phyloP scores from a whole-genome alignment of 2,113 vertebrate genomes.

The Callospermophilus lateralis region DNA sequence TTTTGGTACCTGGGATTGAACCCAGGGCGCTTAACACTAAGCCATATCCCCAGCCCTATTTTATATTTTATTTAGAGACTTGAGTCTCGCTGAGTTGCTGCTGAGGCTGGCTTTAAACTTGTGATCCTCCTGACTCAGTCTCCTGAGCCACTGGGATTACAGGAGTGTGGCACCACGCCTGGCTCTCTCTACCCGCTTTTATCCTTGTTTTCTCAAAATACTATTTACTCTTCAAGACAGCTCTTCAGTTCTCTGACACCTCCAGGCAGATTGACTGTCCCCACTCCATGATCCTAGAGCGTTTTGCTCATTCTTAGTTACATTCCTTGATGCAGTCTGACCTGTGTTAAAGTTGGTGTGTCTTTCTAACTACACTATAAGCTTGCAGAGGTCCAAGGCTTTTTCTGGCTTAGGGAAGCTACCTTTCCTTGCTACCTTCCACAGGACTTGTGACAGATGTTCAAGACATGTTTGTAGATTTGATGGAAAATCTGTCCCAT shows the following conservation, averaged over 20 bases:
- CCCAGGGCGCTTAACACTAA: too few species aligned
- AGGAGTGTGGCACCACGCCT: too few species aligned
- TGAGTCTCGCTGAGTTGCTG: too few species aligned
- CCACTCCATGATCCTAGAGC: not conserved
- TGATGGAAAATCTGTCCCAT: not conserved
- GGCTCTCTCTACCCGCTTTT: not conserved
- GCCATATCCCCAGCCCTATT: too few species aligned
- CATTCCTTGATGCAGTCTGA: not conserved
- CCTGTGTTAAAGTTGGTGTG: not conserved
- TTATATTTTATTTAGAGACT: too few species aligned
- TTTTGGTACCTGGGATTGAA: too few species aligned
- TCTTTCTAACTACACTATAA: not conserved
- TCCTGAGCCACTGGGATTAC: too few species aligned
- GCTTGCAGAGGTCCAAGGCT: not conserved
- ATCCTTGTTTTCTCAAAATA: not conserved
- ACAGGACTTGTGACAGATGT: not conserved
- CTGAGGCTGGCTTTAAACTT: too few species aligned
- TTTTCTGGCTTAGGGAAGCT: not conserved
- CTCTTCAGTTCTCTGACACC: constrained; percentile 16
- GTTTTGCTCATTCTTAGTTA: not conserved
- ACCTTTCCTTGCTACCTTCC: not conserved
- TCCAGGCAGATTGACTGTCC: not conserved
- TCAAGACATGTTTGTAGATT: constrained; percentile 38
- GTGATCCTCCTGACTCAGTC: too few species aligned
- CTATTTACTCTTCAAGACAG: not conserved